Conservation (phyloP, 1,140 invertebrate genomes). For the Diploscapter pachys region DNA sequence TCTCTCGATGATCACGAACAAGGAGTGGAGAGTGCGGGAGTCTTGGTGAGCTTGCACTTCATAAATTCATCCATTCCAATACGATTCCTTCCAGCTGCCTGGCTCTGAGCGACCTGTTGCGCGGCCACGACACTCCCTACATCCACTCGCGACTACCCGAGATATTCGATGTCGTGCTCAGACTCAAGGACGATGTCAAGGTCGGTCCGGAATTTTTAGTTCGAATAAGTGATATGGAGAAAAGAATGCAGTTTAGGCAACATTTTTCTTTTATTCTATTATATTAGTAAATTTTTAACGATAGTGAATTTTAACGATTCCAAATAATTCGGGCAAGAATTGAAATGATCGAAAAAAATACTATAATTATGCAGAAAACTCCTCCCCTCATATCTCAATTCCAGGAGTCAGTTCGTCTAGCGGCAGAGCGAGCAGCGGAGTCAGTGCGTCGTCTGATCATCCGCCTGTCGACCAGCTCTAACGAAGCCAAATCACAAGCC, state of each 20-base stretch:
- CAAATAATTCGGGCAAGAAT: no score
- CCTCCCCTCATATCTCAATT: constrained; percentile 32
- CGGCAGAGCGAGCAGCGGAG: constrained; percentile 74
- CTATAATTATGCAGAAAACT: background rate
- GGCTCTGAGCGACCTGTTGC: constrained; percentile 78
- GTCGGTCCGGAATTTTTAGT: constrained; percentile 50
- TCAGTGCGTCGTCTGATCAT: constrained; percentile 72
- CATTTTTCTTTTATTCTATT: background rate
- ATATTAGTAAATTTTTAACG: no score
- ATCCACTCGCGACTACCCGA: constrained; percentile 67
- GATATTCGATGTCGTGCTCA: constrained; percentile 77
- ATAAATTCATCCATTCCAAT: background rate
- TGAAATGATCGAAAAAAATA: no score
- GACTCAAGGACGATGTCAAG: constrained; percentile 89
- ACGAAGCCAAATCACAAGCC: constrained; percentile 68
- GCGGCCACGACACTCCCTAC: constrained; percentile 62
- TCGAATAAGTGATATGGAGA: no score
- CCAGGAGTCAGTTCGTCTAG: constrained; percentile 69
- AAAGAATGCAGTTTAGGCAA: no score
- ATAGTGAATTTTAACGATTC: no score
- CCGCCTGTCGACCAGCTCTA: constrained; percentile 16
- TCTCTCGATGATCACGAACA: constrained; percentile 74
- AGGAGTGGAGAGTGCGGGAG: constrained; percentile 81
- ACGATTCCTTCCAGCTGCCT: constrained; percentile 65
- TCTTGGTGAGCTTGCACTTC: constrained; percentile 61